Conservation (phyloP, 2,888 invertebrate species). For the Drosophila austrosaltans region DNA sequence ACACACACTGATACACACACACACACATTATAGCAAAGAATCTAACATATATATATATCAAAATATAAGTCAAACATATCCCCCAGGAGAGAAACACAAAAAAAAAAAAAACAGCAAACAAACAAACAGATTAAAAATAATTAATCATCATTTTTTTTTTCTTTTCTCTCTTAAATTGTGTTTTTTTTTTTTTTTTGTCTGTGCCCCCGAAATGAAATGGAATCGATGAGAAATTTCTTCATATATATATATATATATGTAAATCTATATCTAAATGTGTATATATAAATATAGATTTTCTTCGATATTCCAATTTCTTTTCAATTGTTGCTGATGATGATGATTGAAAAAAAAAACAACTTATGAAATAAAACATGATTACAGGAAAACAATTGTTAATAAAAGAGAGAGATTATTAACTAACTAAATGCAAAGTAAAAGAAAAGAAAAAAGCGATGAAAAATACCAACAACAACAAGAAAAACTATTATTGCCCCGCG, state of each 20-base stretch:
- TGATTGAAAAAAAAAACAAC: conserved; percentile 42
- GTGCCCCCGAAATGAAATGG: background rate
- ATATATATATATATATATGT: conserved; percentile 30
- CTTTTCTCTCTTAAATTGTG: too few relatives aligned
- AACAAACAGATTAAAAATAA: background rate
- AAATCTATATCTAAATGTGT: conserved; percentile 9
- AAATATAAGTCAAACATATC: conserved; percentile 14
- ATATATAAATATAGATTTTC: background rate
- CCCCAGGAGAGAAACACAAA: background rate
- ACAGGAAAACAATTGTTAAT: conserved; percentile 77
- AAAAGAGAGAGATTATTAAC: conserved; percentile 49
- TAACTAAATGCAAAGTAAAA: conserved; percentile 41
- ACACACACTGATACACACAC: background rate
- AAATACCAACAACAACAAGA: conserved; percentile 11
- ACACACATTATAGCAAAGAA: conserved; percentile 24
- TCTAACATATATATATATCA: conserved; percentile 31
- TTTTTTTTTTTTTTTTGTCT: background rate
- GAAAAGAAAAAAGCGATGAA: conserved; percentile 6
- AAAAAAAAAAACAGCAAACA: background rate
- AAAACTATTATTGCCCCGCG: too few relatives aligned
- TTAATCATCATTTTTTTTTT: background rate
- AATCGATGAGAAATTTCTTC: conserved; percentile 28
- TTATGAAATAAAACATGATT: conserved; percentile 80
- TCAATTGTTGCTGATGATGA: conserved; percentile 25
- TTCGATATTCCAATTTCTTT: conserved; percentile 28